Conservation (phyloP, 2,888 invertebrate species). For the Epinotia brunnichana region DNA sequence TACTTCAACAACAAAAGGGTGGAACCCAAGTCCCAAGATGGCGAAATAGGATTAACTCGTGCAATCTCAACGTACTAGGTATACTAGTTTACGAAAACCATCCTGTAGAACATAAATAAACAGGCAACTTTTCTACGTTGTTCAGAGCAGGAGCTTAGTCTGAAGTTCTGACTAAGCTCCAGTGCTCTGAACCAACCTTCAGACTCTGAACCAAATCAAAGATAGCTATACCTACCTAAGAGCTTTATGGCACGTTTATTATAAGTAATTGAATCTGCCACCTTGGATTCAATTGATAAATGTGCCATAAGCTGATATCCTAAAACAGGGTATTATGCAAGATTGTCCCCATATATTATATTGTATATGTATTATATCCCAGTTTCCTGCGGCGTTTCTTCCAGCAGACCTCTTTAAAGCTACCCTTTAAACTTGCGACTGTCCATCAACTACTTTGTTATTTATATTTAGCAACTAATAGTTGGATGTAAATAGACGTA, state of each 20-base stretch:
- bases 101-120: neutral
- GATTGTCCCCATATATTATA: no score
- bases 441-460: neutral
- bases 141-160: neutral
- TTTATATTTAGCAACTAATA: neutral
- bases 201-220: neutral
- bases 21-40: no score
- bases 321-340: no score
- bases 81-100: no score
- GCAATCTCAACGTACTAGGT: no score
- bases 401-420: neutral
- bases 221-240: neutral
- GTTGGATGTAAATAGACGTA: conserved; percentile 4
- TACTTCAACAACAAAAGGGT: no score
- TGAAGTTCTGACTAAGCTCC: no score
- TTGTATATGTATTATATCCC: no score
- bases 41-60: no score
- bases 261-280: neutral
- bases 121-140: neutral
- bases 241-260: neutral
- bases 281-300: no score
- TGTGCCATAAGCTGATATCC: neutral
- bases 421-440: no score
- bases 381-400: neutral
- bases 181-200: no score